Percentiles rank a stretch among this genome's conserved stretches.
These are phyloP conservation scores for Schizothorax lantsangensis DNA, from an alignment of 2,797 vertebrate genomes.

Conservation along the genomic window DNA sequence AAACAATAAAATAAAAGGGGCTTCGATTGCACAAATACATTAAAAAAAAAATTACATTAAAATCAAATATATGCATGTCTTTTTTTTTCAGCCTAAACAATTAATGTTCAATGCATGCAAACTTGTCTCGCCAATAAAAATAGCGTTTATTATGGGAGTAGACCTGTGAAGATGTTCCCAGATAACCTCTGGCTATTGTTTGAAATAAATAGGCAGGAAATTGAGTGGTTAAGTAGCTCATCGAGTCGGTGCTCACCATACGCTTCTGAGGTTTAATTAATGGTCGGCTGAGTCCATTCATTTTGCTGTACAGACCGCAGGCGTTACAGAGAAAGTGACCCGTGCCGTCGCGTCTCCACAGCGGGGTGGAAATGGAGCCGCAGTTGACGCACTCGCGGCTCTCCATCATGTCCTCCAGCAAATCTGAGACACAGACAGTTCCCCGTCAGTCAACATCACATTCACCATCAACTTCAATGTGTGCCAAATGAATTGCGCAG, in stretches of 20 bases:
- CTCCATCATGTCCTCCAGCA: conserved; percentile 94
- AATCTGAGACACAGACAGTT: conserved; percentile 76
- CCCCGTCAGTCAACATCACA: conserved; percentile 3
- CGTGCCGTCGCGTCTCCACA: conserved; percentile 97
- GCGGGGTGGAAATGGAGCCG: conserved; percentile 96
- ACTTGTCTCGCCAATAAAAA: conserved; percentile 45
- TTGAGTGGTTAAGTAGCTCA: conserved; percentile 63
- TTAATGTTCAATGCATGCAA: conserved; percentile 10
- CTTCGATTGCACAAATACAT: background rate
- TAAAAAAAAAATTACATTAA: too few species aligned
- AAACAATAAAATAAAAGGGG: background rate
- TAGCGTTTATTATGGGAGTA: conserved; percentile 45
- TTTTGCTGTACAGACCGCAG: conserved; percentile 98
- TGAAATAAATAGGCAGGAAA: conserved; percentile 69
- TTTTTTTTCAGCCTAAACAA: background rate
- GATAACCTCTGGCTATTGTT: conserved; percentile 64
- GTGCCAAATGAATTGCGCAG: background rate
- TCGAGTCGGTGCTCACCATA: conserved; percentile 84
- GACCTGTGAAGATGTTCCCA: conserved; percentile 40
- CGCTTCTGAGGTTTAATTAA: conserved; percentile 98
- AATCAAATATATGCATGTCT: background rate
- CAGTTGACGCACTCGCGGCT: conserved; percentile 98
- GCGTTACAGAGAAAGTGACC: conserved; percentile 99
- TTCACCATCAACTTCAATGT: conserved; percentile 16
- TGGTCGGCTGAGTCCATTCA: conserved; percentile 97